Evolutionary conservation across 2,113 vertebrate species (phyloP), one percentile per base, ranked within the genome.

Genomic region (Cacatua alba): DNA sequence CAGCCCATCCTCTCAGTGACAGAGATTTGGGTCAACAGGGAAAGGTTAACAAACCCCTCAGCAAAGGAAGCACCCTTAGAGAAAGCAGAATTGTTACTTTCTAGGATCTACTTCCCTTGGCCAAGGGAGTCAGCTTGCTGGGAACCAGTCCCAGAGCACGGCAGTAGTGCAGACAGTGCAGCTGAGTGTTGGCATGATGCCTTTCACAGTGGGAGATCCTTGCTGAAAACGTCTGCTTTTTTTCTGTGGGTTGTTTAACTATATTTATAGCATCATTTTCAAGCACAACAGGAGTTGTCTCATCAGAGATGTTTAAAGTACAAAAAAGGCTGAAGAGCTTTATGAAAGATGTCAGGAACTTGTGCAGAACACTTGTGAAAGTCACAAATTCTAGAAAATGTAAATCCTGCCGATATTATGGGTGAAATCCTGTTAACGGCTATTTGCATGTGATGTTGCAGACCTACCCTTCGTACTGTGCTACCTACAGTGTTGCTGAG

Each of bases 251-350:
- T 39, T 57, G 29, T 41, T 26, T 65, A 37, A 43, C 69, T 65
- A 83, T 81, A 87, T 94, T 89, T 78, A 78, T 82, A 77, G 65
- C 26, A 53, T 41, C 59, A 28, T 84, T 89, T 95, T 94, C 60
- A 82, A 67, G 28, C 37, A 75, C 26, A 84, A 77, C 37, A 77
- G 46, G 33, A 86, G 51, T 16, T 63, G 46, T 94, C 55, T 89
- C 74, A 88, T 46, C 0, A 0, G n/a, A 87, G 37, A 29, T 79
- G 17, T 82, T 92, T 88, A 60, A 67, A 71, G 80, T 43, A 82
- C 8, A 43, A 44, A 75, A 92, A 90, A 49, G 11, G 41, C 63
- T 82, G 44, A 85, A 60, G 29, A 87, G 10, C 18, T 87, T 82
- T 57, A 75, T 39, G 35, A 82, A 31, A 77, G 14, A 52, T 11